Conservation (phyloP, 1,140 invertebrate species). For the Augochlora pura region DNA sequence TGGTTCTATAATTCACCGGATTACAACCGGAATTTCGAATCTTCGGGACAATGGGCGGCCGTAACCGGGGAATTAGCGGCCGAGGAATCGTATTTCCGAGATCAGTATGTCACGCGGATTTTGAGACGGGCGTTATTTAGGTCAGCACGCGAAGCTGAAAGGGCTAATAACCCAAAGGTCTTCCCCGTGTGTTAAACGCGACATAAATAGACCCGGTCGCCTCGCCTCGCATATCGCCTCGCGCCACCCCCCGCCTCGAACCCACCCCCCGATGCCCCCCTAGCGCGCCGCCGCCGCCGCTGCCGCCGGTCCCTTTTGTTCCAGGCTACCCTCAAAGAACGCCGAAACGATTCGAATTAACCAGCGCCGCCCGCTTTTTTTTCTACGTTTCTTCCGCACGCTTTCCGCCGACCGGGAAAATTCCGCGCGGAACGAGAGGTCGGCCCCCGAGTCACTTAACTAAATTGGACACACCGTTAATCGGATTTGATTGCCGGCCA, state of each 20-base stretch:
- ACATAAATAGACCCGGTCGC: slow-evolving; percentile 40
- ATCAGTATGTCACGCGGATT: slow-evolving; percentile 26
- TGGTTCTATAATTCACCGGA: neutral
- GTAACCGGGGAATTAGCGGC: neutral
- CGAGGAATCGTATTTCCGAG: slow-evolving; percentile 1
- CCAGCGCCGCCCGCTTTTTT: neutral
- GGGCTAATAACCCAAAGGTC: slow-evolving; percentile 47
- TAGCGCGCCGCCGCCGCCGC: no score
- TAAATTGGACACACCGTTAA: slow-evolving; percentile 9
- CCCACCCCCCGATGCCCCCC: no score
- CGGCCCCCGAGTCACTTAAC: neutral
- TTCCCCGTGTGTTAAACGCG: slow-evolving; percentile 33
- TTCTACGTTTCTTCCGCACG: neutral
- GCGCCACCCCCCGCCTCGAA: neutral
- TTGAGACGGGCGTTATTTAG: slow-evolving; percentile 26
- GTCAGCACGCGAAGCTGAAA: slow-evolving; percentile 38
- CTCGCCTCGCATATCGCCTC: slow-evolving; percentile 7
- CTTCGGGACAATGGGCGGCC: neutral
- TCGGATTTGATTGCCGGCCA: neutral
- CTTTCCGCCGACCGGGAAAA: neutral
- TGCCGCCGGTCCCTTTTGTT: neutral
- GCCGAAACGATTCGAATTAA: slow-evolving; percentile 10
- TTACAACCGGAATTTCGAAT: slow-evolving; percentile 12
- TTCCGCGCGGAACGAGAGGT: neutral
- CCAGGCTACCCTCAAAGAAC: slow-evolving; percentile 1